Conservation (phyloP, 2,888 invertebrate genomes). For the Craniophora ligustri region DNA sequence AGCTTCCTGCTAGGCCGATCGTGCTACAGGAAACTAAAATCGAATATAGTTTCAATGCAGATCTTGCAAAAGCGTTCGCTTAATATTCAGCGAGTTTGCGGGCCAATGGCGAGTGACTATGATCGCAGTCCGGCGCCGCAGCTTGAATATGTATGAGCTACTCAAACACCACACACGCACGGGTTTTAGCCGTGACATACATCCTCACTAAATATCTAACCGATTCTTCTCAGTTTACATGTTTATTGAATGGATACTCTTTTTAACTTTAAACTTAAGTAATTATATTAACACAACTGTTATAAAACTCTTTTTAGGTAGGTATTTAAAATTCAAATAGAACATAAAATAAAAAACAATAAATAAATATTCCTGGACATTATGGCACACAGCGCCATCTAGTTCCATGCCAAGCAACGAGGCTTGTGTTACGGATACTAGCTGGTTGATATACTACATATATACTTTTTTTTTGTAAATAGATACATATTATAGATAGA, state of each 20-base stretch:
- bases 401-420: too few species aligned
- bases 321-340: too few species aligned
- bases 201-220: constrained; percentile 67
- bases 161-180: constrained; percentile 73
- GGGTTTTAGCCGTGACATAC: constrained; percentile 82
- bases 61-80: constrained; percentile 73
- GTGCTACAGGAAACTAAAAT: constrained; percentile 74
- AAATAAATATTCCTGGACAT: too few species aligned
- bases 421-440: too few species aligned
- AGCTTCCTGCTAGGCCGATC: constrained; percentile 60
- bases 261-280: too few species aligned
- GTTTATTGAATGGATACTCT: constrained; percentile 41
- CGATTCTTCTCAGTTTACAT: constrained; percentile 62
- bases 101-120: constrained; percentile 77
- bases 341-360: too few species aligned
- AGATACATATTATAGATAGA: too few species aligned
- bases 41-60: constrained; percentile 79
- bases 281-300: too few species aligned
- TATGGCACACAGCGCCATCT: too few species aligned
- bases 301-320: too few species aligned
- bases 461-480: too few species aligned
- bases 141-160: constrained; percentile 83
- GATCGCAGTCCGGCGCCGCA: constrained; percentile 71
- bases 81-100: constrained; percentile 82
- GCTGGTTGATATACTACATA: too few species aligned